Evolutionary conservation across 2,113 vertebrate genomes (phyloP).

Genomic region (Alexandromys fortis): DNA sequence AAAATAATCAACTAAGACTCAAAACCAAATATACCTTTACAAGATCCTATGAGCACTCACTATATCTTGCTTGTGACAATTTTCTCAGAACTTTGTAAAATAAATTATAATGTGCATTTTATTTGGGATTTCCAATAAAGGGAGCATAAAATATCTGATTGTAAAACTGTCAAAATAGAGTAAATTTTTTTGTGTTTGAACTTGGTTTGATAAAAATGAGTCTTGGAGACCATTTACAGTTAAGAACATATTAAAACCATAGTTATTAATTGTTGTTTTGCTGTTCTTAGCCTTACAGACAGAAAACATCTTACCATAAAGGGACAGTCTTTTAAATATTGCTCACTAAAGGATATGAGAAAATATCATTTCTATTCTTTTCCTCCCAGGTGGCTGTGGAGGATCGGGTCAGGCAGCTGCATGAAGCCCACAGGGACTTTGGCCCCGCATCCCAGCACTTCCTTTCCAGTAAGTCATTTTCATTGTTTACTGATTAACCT

Average conservation of each 20-base stretch:
- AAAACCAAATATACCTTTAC: slow-evolving; percentile 22
- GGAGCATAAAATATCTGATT: neutral
- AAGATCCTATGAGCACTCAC: neutral
- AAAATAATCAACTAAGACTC: neutral
- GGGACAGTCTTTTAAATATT: slow-evolving; percentile 58
- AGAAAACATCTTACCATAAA: slow-evolving; percentile 51
- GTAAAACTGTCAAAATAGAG: neutral
- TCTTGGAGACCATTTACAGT: neutral
- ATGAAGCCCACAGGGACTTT: slow-evolving; percentile 95
- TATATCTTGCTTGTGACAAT: neutral
- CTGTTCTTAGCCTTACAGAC: slow-evolving; percentile 48
- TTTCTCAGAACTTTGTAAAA: neutral
- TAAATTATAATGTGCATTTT: neutral
- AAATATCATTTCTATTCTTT: slow-evolving; percentile 58
- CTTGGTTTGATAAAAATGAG: slow-evolving; percentile 51
- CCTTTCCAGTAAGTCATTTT: slow-evolving; percentile 91
- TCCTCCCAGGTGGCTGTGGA: slow-evolving; percentile 91
- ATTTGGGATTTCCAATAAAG: neutral
- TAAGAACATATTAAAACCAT: slow-evolving; percentile 59
- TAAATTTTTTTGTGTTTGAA: neutral
- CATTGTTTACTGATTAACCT: slow-evolving; percentile 60
- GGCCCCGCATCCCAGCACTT: slow-evolving; percentile 92
- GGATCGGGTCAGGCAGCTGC: slow-evolving; percentile 94
- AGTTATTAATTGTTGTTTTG: neutral
- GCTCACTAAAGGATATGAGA: slow-evolving; percentile 52